Evolutionary conservation across 2,113 vertebrate species (phyloP).

Genomic region (Coturnix japonica): DNA sequence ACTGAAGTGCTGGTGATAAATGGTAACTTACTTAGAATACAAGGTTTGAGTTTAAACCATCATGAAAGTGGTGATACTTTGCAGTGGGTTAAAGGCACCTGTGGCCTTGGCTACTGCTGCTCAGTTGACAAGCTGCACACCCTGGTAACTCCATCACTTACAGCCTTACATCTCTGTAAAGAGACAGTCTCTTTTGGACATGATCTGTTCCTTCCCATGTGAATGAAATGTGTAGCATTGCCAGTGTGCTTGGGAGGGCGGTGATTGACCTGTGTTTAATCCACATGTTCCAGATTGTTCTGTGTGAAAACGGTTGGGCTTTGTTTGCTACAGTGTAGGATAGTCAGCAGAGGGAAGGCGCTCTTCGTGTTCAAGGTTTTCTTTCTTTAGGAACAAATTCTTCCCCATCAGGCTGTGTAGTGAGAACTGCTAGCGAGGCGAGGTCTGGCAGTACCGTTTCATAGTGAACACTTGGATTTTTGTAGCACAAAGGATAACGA

Average conservation of each 20-base stretch:
- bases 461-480: neutral
- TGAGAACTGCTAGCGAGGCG: neutral
- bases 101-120: neutral
- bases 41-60: neutral
- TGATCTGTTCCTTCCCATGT: neutral
- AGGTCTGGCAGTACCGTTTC: neutral
- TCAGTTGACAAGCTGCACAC: neutral
- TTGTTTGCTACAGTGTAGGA: neutral
- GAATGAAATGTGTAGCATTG: neutral
- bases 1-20: neutral
- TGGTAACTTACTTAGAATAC: neutral
- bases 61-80: neutral
- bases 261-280: constrained; percentile 7
- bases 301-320: neutral
- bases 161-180: neutral
- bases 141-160: neutral
- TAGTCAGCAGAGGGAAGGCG: neutral
- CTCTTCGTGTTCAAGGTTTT: neutral
- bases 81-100: neutral
- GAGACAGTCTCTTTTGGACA: neutral
- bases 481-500: neutral
- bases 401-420: neutral
- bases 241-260: neutral
- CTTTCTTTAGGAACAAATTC: neutral
- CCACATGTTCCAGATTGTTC: neutral